Percentiles rank a stretch among this genome's conserved stretches.
Conservation (phyloP, 2,113 vertebrate genomes). For the Aldabrachelys gigantea region DNA sequence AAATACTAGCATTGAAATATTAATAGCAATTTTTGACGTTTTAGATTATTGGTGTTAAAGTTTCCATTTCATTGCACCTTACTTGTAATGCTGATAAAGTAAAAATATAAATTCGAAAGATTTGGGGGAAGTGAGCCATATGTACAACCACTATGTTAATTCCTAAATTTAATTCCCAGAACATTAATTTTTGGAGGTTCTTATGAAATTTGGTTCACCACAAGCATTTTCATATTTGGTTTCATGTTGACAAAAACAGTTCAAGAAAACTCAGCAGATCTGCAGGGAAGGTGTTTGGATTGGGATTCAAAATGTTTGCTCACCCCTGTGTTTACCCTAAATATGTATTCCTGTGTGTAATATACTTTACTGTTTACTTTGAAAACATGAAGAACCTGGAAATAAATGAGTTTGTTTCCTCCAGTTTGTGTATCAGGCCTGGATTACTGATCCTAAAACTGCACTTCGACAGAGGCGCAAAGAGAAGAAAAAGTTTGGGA, state of each 20-base stretch:
- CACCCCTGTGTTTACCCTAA: slow-evolving; percentile 13
- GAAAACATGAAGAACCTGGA: slow-evolving; percentile 23
- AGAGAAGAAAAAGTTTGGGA: slow-evolving; percentile 87
- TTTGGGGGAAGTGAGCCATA: neutral
- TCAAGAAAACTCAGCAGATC: slow-evolving; percentile 18
- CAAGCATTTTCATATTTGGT: slow-evolving; percentile 43
- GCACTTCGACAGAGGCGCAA: slow-evolving; percentile 88
- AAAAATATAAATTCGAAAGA: neutral
- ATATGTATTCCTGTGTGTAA: neutral
- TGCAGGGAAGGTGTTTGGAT: slow-evolving; percentile 9
- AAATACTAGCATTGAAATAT: neutral
- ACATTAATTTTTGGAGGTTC: slow-evolving; percentile 17
- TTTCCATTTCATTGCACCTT: neutral
- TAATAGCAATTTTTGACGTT: neutral
- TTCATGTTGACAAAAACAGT: slow-evolving; percentile 51
- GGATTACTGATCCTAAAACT: slow-evolving; percentile 97
- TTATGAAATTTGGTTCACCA: slow-evolving; percentile 34
- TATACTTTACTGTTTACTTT: slow-evolving; percentile 40
- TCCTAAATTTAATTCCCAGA: slow-evolving; percentile 5
- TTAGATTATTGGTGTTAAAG: neutral
- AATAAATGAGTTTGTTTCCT: slow-evolving; percentile 66
- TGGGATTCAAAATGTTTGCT: slow-evolving; percentile 39
- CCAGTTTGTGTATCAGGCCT: slow-evolving; percentile 97
- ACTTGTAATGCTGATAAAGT: neutral
- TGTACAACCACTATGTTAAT: slow-evolving; percentile 12